Conservation (phyloP, 2,797 vertebrate genomes). For the Lepus oiostolus region DNA sequence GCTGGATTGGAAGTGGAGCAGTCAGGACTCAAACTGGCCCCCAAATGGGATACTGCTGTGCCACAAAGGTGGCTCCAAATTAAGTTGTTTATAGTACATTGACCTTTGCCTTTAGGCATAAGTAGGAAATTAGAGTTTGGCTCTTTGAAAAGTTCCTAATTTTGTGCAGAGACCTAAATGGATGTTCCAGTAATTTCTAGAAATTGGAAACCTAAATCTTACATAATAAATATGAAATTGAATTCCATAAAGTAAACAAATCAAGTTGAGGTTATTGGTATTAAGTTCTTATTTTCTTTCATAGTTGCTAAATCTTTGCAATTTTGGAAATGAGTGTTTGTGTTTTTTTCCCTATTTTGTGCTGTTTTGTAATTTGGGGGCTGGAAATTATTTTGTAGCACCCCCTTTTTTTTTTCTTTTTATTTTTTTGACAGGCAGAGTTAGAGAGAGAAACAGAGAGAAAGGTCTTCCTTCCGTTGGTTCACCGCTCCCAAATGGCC, state of each 20-base stretch:
- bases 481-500: no score
- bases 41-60: no score
- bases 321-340: constrained; percentile 16
- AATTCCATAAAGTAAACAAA: constrained; percentile 53
- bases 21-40: no score
- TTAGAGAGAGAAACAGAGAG: no score
- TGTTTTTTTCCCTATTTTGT: constrained; percentile 45
- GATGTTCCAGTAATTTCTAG: constrained; percentile 48
- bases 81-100: not conserved
- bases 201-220: constrained; percentile 42
- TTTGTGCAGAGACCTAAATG: constrained; percentile 53
- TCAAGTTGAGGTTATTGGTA: not conserved
- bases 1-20: no score
- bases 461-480: no score
- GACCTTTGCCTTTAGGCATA: not conserved
- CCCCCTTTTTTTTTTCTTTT: no score
- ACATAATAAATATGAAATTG: constrained; percentile 24
- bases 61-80: no score
- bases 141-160: constrained; percentile 27
- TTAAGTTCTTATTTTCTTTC: constrained; percentile 56
- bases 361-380: constrained; percentile 28
- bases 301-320: constrained; percentile 36
- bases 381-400: constrained; percentile 25
- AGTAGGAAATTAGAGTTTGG: constrained; percentile 38
- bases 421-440: no score